Evolutionary conservation across 1,140 invertebrate genomes (phyloP), one percentile per base, ranked within the genome.

Genomic region (Mycetomoellerius zeteki): DNA sequence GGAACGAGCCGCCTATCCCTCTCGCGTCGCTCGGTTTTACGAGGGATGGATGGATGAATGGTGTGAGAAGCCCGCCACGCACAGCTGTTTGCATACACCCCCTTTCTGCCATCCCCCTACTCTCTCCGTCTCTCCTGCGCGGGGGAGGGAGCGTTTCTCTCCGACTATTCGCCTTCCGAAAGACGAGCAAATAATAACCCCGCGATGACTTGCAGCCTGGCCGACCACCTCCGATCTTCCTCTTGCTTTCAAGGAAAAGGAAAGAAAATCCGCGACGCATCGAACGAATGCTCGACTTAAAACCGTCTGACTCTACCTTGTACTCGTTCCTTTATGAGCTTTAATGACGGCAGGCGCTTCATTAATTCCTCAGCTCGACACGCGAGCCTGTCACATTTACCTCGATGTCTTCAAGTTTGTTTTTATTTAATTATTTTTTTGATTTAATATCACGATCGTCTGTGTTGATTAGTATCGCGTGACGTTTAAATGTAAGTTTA

Each of bases 31-130:
- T 58, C 76, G 76, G 54, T 91, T 91, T 91, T 87, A 89, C 86
- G 81, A 76, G 60, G 80, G 86, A 78, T 78, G 67, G 88, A 89
- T 88, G 85, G 86, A 90, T 85, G 72, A 33, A 88, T 84, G 88
- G 87, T 91, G 90, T 64, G 90, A 91, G 89, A 78, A 84, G 86
- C 88, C 90, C 90, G 92, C 93, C 92, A 93, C 89, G 91, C 93
- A 94, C 93, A 94, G 93, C 92, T 94, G 93, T 93, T 94, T 94
- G 90, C 93, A 92, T 93, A 92, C 88, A 93, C 85, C 89, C 86
- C 37, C 56, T 19, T 37, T 16, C 56, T 14, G n/a, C 19, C 75
- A 50, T 2, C 75, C 16, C n/a, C 10, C 43, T 1, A 5, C 12
- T 43, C n/a, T 60, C 24, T 33, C 37, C 78, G 16, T 47, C 37